Percentiles rank a stretch among this genome's conserved stretches.
These are phyloP conservation scores for Globodera ellingtonae DNA, from an alignment of 1,140 invertebrate species.

Conservation along the genomic window DNA sequence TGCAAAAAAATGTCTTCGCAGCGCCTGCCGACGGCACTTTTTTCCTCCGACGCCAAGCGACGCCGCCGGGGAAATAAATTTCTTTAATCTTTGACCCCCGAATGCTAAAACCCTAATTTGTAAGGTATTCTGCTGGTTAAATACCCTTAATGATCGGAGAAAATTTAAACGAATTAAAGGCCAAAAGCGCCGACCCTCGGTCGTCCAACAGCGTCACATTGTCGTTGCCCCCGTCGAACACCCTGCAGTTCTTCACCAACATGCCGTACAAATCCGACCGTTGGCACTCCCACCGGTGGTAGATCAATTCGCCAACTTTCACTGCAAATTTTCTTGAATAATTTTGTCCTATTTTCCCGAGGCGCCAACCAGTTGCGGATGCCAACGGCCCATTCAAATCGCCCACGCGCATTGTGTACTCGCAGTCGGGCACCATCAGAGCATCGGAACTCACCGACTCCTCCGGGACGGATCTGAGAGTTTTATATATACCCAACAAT, in stretches of 20 bases:
- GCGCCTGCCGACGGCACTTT: too few relatives aligned
- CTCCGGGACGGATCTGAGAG: constrained; percentile 31
- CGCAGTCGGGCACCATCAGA: constrained; percentile 50
- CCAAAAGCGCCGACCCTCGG: constrained; percentile 38
- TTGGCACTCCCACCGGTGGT: constrained; percentile 59
- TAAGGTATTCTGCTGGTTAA: too few relatives aligned
- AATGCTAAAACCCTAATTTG: too few relatives aligned
- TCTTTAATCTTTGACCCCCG: too few relatives aligned
- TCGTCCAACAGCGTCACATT: constrained; percentile 45
- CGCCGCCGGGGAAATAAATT: not conserved
- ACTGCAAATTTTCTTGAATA: constrained; percentile 14
- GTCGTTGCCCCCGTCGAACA: constrained; percentile 47
- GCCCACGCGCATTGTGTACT: constrained; percentile 50
- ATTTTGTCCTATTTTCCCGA: not conserved
- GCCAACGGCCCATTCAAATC: constrained; percentile 51
- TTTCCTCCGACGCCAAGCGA: not conserved
- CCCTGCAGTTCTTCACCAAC: constrained; percentile 55
- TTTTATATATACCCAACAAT: too few relatives aligned
- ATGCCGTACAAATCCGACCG: constrained; percentile 54
- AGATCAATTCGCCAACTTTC: constrained; percentile 50
- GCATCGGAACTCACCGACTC: constrained; percentile 37
- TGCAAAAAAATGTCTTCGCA: too few relatives aligned
- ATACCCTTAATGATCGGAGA: too few relatives aligned
- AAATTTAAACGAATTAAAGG: not conserved
- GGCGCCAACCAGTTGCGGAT: not conserved